Evolutionary conservation across 2,113 vertebrate genomes (phyloP).

Genomic region (Haemorhous mexicanus): DNA sequence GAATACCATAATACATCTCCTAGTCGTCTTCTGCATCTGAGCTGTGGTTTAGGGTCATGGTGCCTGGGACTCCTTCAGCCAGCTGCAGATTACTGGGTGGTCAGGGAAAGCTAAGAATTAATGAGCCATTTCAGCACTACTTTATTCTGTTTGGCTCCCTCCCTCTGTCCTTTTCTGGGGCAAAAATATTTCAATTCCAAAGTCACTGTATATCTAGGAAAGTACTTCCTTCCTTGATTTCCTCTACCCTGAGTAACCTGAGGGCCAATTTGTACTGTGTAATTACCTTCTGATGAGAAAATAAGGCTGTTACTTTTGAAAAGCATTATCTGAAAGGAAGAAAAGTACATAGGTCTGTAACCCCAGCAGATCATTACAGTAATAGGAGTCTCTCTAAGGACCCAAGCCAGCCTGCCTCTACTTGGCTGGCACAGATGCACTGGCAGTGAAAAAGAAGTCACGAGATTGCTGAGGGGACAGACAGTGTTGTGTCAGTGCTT

Average conservation of each 20-base stretch:
- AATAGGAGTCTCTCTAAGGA: not conserved
- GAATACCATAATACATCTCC: constrained; percentile 58
- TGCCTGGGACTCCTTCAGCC: constrained; percentile 68
- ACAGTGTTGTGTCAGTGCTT: not conserved
- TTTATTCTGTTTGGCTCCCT: not conserved
- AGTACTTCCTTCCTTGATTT: not conserved
- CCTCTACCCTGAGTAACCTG: not conserved
- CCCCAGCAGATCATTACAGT: not conserved
- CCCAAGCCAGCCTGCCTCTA: not conserved
- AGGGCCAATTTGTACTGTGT: not conserved
- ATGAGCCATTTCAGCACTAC: not conserved
- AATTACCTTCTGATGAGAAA: not conserved
- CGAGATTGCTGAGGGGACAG: not conserved
- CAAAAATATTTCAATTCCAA: not conserved
- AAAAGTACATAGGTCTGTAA: not conserved
- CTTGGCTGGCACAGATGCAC: not conserved
- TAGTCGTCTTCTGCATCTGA: constrained; percentile 55
- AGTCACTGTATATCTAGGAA: not conserved
- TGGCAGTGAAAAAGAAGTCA: not conserved
- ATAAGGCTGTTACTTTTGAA: not conserved
- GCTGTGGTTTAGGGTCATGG: constrained; percentile 65
- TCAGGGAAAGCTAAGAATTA: constrained; percentile 59
- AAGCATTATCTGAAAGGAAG: not conserved
- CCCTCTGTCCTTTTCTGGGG: not conserved
- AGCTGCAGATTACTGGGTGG: constrained; percentile 61